A percentile compares a stretch with the other conserved stretches of the same genome.
Conservation (phyloP, 2,797 vertebrate genomes). For the Crypturellus tataupa region DNA sequence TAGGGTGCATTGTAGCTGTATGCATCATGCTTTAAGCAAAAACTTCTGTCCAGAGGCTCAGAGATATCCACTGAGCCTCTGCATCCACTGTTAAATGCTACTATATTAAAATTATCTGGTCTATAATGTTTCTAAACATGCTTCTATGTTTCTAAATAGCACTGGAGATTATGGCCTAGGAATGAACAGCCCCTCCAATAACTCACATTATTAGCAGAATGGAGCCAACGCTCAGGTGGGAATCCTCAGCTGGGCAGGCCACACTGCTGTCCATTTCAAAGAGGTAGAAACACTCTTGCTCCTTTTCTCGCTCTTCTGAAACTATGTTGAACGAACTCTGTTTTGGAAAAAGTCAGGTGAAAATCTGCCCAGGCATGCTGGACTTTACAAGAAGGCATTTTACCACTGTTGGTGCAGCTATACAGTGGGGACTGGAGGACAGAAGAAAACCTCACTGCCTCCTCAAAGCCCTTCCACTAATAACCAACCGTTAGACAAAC, state of each 20-base stretch:
- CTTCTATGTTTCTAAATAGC: neutral
- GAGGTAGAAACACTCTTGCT: conserved; percentile 90
- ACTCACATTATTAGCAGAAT: conserved; percentile 94
- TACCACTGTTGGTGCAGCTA: neutral
- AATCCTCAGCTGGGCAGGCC: conserved; percentile 85
- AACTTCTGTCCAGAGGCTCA: neutral
- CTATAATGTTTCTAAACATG: neutral
- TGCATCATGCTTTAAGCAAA: neutral
- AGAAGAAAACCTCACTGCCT: neutral
- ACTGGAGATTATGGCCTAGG: neutral
- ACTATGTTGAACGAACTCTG: conserved; percentile 86
- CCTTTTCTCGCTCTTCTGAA: conserved; percentile 85
- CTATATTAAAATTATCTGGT: neutral
- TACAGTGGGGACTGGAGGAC: neutral
- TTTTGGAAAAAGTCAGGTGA: neutral
- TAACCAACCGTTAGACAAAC: neutral
- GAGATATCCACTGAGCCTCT: neutral
- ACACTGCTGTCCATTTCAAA: conserved; percentile 91
- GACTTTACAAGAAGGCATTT: neutral
- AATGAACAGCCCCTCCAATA: neutral
- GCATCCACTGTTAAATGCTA: neutral
- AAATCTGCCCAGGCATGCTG: neutral
- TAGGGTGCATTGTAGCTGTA: neutral
- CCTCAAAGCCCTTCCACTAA: neutral
- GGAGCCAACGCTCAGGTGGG: conserved; percentile 89